phyloP scores from a whole-genome alignment of 2,888 invertebrate species.

The Trachelus troglodyta region DNA sequence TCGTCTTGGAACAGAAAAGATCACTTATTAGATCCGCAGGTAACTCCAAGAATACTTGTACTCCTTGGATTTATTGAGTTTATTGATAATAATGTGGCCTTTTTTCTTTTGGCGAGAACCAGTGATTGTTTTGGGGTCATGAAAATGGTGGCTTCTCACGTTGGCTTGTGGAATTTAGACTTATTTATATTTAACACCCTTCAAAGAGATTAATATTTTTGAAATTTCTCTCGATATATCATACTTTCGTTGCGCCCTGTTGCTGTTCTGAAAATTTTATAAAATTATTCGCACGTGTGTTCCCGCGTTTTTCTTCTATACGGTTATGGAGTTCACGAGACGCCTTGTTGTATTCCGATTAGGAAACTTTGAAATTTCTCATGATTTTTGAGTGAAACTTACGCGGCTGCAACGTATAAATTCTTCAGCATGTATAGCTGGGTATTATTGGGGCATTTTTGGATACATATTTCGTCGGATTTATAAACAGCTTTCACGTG shows the following conservation, averaged over 20 bases:
- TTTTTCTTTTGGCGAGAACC: background rate
- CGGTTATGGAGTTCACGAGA: background rate
- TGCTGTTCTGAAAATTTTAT: background rate
- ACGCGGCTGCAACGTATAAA: background rate
- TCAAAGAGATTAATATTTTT: background rate
- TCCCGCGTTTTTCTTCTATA: conserved; percentile 44
- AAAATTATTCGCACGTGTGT: conserved; percentile 1
- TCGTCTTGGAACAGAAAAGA: conserved; percentile 17
- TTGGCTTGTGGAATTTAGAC: background rate
- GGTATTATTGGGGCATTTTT: background rate
- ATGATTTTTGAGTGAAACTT: conserved; percentile 30
- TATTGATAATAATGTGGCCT: background rate
- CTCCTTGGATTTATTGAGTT: background rate
- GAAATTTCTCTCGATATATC: background rate
- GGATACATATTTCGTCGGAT: conserved; percentile 4
- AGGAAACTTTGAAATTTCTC: conserved; percentile 10
- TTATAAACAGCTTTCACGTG: background rate
- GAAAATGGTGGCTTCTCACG: conserved; percentile 15
- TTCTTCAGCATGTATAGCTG: background rate
- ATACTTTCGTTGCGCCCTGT: background rate
- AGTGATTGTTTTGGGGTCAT: conserved; percentile 20
- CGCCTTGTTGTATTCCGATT: background rate
- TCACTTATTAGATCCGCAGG: conserved; percentile 7
- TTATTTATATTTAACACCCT: background rate
- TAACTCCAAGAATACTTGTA: background rate